These are phyloP conservation scores for Hydropsyche tenuis DNA, from an alignment of 1,140 invertebrate genomes.

Conservation along the genomic window DNA sequence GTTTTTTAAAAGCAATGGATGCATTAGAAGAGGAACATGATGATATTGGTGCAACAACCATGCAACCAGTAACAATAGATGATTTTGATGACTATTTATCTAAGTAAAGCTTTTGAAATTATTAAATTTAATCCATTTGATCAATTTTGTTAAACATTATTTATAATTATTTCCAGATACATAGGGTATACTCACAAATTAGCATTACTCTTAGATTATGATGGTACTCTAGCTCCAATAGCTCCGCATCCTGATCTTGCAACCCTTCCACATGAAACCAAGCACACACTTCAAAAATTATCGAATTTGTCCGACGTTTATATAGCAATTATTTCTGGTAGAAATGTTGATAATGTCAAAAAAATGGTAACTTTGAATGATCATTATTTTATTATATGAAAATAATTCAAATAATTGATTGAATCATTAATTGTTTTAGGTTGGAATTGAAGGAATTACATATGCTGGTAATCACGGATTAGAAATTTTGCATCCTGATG, in stretches of 20 bases:
- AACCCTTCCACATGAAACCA: slow-evolving; percentile 82
- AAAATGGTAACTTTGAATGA: slow-evolving; percentile 74
- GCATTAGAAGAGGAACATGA: slow-evolving; percentile 78
- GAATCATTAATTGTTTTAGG: slow-evolving; percentile 54
- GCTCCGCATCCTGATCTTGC: slow-evolving; percentile 89
- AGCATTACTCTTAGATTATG: slow-evolving; percentile 86
- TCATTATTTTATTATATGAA: neutral
- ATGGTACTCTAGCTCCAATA: slow-evolving; percentile 87
- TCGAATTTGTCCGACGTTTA: slow-evolving; percentile 89
- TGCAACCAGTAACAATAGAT: slow-evolving; percentile 84
- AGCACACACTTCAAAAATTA: slow-evolving; percentile 80
- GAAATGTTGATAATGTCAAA: slow-evolving; percentile 87
- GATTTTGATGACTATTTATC: slow-evolving; percentile 87
- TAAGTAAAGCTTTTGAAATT: slow-evolving; percentile 66
- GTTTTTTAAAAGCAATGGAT: slow-evolving; percentile 86
- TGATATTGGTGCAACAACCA: slow-evolving; percentile 78
- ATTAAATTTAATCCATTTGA: neutral
- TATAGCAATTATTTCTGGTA: slow-evolving; percentile 86
- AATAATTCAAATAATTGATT: neutral
- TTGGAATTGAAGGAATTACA: slow-evolving; percentile 88
- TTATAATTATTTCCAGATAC: slow-evolving; percentile 66
- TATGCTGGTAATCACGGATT: slow-evolving; percentile 91
- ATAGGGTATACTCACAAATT: slow-evolving; percentile 86
- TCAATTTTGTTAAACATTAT: neutral
- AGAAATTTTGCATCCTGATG: slow-evolving; percentile 88